Conservation (phyloP, 2,113 vertebrate genomes). For the Ceyx melanurus region DNA sequence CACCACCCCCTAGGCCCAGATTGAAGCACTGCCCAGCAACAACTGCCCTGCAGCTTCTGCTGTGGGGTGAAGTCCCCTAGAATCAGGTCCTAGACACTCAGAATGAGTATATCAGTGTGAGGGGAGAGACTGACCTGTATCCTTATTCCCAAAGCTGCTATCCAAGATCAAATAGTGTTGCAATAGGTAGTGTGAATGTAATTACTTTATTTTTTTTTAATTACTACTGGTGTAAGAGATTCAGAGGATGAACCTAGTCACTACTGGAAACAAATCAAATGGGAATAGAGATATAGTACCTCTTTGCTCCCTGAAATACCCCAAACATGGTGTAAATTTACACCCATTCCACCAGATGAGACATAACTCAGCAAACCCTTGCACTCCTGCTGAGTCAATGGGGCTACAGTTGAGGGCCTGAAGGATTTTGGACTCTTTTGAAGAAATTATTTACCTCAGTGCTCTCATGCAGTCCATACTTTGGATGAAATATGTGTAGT, state of each 20-base stretch:
- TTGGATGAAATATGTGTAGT: neutral
- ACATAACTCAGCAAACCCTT: neutral
- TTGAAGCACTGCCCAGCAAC: neutral
- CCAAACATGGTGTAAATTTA: neutral
- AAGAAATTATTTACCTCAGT: neutral
- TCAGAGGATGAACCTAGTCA: neutral
- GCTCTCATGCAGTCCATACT: neutral
- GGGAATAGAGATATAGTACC: neutral
- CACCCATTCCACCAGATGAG: neutral
- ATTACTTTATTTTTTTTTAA: neutral
- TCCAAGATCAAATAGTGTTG: neutral
- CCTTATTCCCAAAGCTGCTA: neutral
- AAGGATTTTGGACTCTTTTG: neutral
- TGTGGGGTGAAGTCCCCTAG: neutral
- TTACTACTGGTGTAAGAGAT: neutral
- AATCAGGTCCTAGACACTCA: neutral
- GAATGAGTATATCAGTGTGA: neutral
- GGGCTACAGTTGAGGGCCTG: neutral
- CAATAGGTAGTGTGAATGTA: neutral
- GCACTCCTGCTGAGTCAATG: neutral
- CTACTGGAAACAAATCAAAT: neutral
- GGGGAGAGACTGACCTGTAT: neutral
- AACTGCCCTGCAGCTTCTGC: neutral
- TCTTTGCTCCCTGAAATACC: neutral
- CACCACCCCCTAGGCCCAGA: too few species aligned